These are phyloP conservation scores for Hydropsyche tenuis DNA, from an alignment of 1,140 invertebrate species.

Conservation along the genomic window DNA sequence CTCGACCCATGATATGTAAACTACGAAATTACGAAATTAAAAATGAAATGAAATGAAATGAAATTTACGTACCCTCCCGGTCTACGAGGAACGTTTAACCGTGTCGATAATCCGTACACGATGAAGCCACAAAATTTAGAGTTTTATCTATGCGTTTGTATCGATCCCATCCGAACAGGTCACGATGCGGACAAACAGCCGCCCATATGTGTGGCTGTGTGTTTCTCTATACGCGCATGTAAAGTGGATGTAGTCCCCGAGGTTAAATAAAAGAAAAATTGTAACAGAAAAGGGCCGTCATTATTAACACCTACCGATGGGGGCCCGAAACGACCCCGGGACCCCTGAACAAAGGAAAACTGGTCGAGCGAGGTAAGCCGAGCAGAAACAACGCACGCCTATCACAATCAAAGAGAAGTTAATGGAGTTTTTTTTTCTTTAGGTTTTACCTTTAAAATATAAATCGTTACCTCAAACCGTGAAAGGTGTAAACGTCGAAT, in stretches of 20 bases:
- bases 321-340: slow-evolving; percentile 15
- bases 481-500: background rate
- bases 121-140: slow-evolving; percentile 3
- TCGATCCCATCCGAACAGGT: slow-evolving; percentile 17
- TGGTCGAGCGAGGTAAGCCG: slow-evolving; percentile 35
- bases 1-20: background rate
- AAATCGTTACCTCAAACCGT: too few relatives aligned
- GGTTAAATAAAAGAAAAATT: slow-evolving; percentile 35
- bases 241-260: slow-evolving; percentile 15
- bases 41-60: too few relatives aligned
- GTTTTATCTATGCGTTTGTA: slow-evolving; percentile 4
- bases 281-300: slow-evolving; percentile 39
- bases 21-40: slow-evolving; percentile 1
- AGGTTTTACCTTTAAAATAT: slow-evolving; percentile 12
- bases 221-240: background rate
- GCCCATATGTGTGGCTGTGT: background rate
- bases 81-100: background rate
- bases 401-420: slow-evolving; percentile 49
- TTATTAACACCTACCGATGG: slow-evolving; percentile 48
- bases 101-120: slow-evolving; percentile 1
- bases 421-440: slow-evolving; percentile 48
- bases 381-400: slow-evolving; percentile 45
- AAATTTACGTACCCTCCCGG: background rate
- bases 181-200: slow-evolving; percentile 5
- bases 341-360: slow-evolving; percentile 42